Base-by-base conservation (phyloP, 1,140 invertebrate species). In the Drosophila dunni region DNA sequence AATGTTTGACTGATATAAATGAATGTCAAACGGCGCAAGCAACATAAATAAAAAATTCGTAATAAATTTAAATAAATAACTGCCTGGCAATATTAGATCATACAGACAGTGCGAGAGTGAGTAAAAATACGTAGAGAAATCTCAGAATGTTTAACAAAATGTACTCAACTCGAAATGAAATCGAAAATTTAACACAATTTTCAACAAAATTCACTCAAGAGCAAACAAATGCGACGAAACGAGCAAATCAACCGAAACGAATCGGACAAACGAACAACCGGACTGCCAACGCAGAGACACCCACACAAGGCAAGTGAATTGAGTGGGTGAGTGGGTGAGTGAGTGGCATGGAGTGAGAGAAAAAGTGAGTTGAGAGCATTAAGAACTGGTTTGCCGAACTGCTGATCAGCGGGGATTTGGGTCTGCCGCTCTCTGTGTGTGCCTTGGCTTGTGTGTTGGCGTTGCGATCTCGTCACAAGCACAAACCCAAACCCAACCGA, bases 61-160 rank as follows among this genome's bases (percentile, higher is more conserved):
- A 89, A 89, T 89, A 89, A 89, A 89, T 89, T 89, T 89, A 89
- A 88, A 88, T 89, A 88, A 88, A 89, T 89, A 89, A 85, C 74
- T 88, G 84, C 74, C 78, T 79, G 74, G 68, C 85, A 77, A 78
- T 81, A 89, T 89, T 89, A 89, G 85, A 89, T 89, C 84, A 89
- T 84, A 69, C 17, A 38, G 11, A 38, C 15, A 63, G 60, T 10
- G 46, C 7, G 10, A 61, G 24, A 53, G 51, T 57, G 50, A 40
- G 15, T 15, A 9, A 36, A 15, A 61, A 33, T 29, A 36, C 10
- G 7, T 20, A 63, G 33, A 60, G 50, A 81, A 85, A 83, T 84
- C 81, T 88, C 79, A 44, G 24, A 29, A 29, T 29, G 24, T 29
- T 29, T 29, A 29, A 29, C 24, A 29, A 29, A 29, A 29, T 29